A percentile compares a stretch with the other conserved stretches of the same genome.
Conservation (phyloP, 2,888 invertebrate species). For the Hecatera dysodea region DNA sequence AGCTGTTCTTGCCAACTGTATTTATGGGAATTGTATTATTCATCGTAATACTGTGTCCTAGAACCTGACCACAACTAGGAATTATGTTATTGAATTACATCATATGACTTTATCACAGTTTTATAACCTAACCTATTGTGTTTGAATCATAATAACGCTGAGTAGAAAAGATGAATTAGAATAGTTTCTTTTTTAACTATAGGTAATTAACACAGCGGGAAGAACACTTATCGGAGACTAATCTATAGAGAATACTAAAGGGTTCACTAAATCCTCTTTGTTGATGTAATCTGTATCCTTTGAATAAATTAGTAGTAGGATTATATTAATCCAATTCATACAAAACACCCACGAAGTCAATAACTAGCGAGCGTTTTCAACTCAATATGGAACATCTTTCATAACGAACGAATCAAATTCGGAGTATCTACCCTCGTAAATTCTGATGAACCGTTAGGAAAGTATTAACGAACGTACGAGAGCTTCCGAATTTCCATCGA, state of each 20-base stretch:
- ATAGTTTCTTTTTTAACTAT: background rate
- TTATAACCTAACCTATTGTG: slow-evolving; percentile 8
- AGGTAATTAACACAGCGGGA: too few relatives aligned
- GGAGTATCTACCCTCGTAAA: background rate
- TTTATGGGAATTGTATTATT: slow-evolving; percentile 44
- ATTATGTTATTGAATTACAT: slow-evolving; percentile 47
- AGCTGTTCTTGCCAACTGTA: slow-evolving; percentile 15
- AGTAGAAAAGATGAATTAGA: background rate
- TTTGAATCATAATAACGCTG: background rate
- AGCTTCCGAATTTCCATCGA: slow-evolving; percentile 26
- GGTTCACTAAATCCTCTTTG: background rate
- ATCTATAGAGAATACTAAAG: background rate
- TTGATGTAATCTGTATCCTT: background rate
- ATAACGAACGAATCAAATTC: slow-evolving; percentile 13
- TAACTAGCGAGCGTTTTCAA: background rate
- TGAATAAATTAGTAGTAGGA: background rate
- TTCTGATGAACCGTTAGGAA: slow-evolving; percentile 16
- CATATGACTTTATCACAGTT: slow-evolving; percentile 17
- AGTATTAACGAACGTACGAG: slow-evolving; percentile 14
- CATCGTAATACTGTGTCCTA: slow-evolving; percentile 30
- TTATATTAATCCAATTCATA: background rate
- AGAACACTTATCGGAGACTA: background rate
- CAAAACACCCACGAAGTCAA: background rate
- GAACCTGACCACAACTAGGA: slow-evolving; percentile 45
- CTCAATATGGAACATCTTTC: background rate